phyloP scores from a whole-genome alignment of 2,888 invertebrate genomes.

The Autographa gamma region DNA sequence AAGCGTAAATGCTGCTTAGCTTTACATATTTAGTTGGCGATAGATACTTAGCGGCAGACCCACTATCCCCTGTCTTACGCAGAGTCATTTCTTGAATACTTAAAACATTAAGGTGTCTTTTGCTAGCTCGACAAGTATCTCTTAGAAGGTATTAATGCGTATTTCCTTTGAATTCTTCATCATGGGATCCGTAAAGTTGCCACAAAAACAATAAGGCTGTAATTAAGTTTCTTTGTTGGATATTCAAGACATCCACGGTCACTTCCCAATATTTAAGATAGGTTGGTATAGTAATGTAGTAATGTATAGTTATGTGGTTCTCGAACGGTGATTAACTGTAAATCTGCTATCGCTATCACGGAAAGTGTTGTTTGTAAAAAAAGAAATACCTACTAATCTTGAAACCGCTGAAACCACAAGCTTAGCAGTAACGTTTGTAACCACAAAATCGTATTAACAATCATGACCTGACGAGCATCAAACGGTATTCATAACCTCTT shows the following conservation, averaged over 20 bases:
- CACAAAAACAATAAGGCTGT: no score
- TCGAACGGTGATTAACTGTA: background rate
- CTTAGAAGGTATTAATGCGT: background rate
- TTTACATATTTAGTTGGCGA: constrained; percentile 41
- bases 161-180: background rate
- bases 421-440: background rate
- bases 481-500: background rate
- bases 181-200: background rate
- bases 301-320: no score
- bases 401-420: background rate
- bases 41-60: background rate
- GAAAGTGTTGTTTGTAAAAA: background rate
- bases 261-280: no score
- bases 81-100: background rate
- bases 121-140: background rate
- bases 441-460: background rate
- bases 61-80: background rate
- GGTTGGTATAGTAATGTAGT: no score
- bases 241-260: background rate
- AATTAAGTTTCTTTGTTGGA: background rate
- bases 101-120: background rate
- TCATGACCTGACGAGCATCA: background rate
- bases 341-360: background rate
- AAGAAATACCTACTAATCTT: background rate
- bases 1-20: constrained; percentile 41